Percentiles rank a stretch among this genome's conserved stretches.
These are phyloP conservation scores for Macaria notata DNA, from an alignment of 2,888 invertebrate species.

Conservation along the genomic window DNA sequence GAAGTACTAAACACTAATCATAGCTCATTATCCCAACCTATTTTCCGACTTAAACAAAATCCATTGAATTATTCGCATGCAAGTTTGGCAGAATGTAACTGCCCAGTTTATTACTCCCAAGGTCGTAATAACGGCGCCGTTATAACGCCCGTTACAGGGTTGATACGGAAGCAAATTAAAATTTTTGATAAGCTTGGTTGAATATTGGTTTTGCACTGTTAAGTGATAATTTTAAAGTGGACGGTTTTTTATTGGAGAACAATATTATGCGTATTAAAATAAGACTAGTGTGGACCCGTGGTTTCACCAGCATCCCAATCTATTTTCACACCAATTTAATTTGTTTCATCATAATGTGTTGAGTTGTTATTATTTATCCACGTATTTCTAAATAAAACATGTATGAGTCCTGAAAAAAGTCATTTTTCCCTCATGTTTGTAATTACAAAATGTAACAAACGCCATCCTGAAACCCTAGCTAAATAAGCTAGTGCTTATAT, in stretches of 20 bases:
- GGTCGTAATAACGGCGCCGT: slow-evolving; percentile 44
- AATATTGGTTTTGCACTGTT: slow-evolving; percentile 12
- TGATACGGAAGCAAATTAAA: slow-evolving; percentile 24
- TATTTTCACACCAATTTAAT: too few species aligned
- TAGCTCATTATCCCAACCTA: not conserved
- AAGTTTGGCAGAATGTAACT: slow-evolving; percentile 45
- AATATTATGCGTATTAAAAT: too few species aligned
- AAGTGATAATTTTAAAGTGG: slow-evolving; percentile 8
- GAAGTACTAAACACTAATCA: too few species aligned
- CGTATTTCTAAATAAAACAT: too few species aligned
- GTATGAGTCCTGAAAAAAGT: too few species aligned
- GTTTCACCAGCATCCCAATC: too few species aligned
- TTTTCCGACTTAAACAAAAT: slow-evolving; percentile 44
- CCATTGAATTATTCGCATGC: slow-evolving; percentile 50
- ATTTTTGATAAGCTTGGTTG: slow-evolving; percentile 15
- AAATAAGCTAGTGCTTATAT: slow-evolving; percentile 1
- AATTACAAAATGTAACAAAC: too few species aligned
- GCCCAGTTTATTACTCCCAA: slow-evolving; percentile 48
- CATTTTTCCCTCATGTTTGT: too few species aligned
- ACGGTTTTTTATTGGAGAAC: too few species aligned
- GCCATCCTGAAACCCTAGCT: slow-evolving; percentile 2
- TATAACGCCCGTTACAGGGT: slow-evolving; percentile 37
- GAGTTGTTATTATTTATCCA: too few species aligned
- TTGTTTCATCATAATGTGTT: too few species aligned
- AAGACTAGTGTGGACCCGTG: too few species aligned